A percentile compares a stretch with the other conserved stretches of the same genome.
Evolutionary conservation across 2,113 vertebrate genomes (phyloP).

Genomic region (Siphamia tubifer): DNA sequence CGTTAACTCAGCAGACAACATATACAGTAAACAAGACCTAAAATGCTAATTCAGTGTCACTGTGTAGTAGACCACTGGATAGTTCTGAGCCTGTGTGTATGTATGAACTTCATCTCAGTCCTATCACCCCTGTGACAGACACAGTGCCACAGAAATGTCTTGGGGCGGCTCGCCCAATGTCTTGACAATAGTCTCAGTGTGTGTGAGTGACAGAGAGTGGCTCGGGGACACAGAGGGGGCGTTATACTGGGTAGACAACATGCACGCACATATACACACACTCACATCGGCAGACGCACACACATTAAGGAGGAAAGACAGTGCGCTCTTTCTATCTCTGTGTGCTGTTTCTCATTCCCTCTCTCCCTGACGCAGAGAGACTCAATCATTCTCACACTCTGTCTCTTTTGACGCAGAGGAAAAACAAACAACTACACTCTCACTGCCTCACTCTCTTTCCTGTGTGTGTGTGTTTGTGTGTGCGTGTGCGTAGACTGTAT

Average conservation of each 20-base stretch:
- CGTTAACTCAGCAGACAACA: constrained; percentile 26
- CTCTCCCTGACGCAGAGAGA: constrained; percentile 68
- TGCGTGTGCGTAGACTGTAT: constrained; percentile 39
- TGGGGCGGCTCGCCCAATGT: constrained; percentile 53
- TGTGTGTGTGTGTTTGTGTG: constrained; percentile 2
- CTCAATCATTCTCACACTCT: constrained; percentile 73
- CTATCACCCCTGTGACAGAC: constrained; percentile 72
- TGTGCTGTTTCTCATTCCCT: constrained; percentile 57
- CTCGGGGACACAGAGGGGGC: constrained; percentile 73
- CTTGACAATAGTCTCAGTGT: constrained; percentile 78
- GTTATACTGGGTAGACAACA: constrained; percentile 72
- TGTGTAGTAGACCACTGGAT: not conserved
- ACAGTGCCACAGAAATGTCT: constrained; percentile 72
- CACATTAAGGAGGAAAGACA: constrained; percentile 63
- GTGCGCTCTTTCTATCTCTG: constrained; percentile 72
- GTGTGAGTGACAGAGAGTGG: constrained; percentile 70
- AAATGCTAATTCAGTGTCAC: constrained; percentile 19
- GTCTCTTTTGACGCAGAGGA: constrained; percentile 70
- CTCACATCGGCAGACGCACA: not conserved
- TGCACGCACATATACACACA: constrained; percentile 25
- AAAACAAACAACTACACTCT: constrained; percentile 60
- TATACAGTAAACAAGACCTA: not conserved
- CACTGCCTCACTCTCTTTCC: not conserved
- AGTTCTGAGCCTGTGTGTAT: not conserved
- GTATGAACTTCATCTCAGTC: constrained; percentile 54